These are phyloP conservation scores for Pelecanus crispus DNA, from an alignment of 2,113 vertebrate genomes.

Conservation along the genomic window DNA sequence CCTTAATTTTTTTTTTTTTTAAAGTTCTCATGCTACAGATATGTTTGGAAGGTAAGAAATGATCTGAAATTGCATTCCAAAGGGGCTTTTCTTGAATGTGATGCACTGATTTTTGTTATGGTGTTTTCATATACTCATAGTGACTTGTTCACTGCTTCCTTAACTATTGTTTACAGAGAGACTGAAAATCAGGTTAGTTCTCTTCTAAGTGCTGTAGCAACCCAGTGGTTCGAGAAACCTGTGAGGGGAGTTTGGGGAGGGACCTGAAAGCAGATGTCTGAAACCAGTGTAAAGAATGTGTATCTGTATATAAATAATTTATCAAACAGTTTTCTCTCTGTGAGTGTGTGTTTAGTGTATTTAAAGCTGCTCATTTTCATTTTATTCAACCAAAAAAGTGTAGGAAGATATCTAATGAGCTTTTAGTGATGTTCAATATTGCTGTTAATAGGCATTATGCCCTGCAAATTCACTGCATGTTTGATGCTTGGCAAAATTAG, in stretches of 20 bases:
- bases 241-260: conserved; percentile 63
- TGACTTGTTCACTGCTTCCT: conserved; percentile 72
- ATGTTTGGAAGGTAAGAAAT: conserved; percentile 62
- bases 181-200: conserved; percentile 67
- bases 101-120: conserved; percentile 86
- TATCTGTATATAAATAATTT: conserved; percentile 91
- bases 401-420: conserved; percentile 77
- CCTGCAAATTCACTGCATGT: conserved; percentile 89
- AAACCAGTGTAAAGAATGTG: conserved; percentile 90
- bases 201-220: conserved; percentile 74
- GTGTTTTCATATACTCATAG: conserved; percentile 70
- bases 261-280: conserved; percentile 65
- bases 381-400: conserved; percentile 76
- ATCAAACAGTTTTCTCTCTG: conserved; percentile 78
- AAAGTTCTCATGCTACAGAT: conserved; percentile 58
- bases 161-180: conserved; percentile 83
- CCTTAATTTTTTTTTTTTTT: neutral
- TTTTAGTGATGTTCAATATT: conserved; percentile 85
- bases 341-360: conserved; percentile 82
- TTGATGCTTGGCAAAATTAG: conserved; percentile 85
- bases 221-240: conserved; percentile 71
- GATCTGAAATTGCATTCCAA: conserved; percentile 60
- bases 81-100: conserved; percentile 70
- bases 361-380: conserved; percentile 84
- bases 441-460: conserved; percentile 89